Percentiles rank a stretch among this genome's conserved stretches.
phyloP scores from a whole-genome alignment of 2,113 vertebrate genomes.

The Taxidea taxus region DNA sequence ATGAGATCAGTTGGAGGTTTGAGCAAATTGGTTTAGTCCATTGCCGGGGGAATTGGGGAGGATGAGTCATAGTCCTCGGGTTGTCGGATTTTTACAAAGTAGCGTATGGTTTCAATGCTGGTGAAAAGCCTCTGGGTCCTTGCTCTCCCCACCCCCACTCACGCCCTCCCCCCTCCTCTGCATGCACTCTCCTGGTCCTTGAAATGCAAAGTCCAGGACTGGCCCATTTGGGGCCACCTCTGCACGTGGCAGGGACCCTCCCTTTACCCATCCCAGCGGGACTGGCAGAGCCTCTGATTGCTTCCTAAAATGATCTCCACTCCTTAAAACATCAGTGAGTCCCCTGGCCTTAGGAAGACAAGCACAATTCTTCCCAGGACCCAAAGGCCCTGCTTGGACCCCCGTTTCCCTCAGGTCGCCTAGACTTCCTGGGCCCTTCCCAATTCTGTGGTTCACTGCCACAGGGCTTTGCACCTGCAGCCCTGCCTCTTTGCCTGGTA shows the following conservation, averaged over 20 bases:
- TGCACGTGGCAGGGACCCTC: background rate
- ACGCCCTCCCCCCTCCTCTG: background rate
- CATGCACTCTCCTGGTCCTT: fast-evolving
- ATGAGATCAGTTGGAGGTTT: background rate
- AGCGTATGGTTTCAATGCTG: background rate
- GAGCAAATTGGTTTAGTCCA: slow-evolving; percentile 11
- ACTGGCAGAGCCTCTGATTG: background rate
- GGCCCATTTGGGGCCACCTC: background rate
- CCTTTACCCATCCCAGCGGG: background rate
- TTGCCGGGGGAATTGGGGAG: background rate
- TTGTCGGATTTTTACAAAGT: background rate
- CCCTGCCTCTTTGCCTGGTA: too few relatives aligned
- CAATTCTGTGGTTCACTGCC: background rate
- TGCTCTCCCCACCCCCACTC: background rate
- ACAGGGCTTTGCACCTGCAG: background rate
- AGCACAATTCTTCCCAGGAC: background rate
- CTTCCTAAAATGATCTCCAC: fast-evolving
- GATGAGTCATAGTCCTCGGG: background rate
- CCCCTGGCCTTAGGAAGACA: background rate
- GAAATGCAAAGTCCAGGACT: background rate
- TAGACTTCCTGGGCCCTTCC: background rate
- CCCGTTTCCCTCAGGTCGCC: background rate
- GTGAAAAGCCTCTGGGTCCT: background rate
- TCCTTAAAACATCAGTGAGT: fast-evolving
- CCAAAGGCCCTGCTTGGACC: background rate